Percentiles rank a stretch among this genome's conserved stretches.
phyloP scores from a whole-genome alignment of 2,888 invertebrate species.

The Syrphus vitripennis region DNA sequence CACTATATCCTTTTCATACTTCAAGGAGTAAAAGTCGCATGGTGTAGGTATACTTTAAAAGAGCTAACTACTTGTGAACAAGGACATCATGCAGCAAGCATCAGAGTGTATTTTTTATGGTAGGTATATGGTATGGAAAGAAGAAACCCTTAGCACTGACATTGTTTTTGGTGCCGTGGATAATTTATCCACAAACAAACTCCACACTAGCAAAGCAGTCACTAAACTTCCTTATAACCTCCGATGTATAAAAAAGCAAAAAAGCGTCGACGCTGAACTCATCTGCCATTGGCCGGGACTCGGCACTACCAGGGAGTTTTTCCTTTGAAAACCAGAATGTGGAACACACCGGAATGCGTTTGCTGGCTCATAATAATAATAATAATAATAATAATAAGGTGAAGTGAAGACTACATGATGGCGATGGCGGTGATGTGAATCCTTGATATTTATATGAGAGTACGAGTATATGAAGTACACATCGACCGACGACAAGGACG shows the following conservation, averaged over 20 bases:
- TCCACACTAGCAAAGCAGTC: neutral
- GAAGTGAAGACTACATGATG: constrained; percentile 25
- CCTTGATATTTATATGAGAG: constrained; percentile 32
- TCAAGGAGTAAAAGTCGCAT: constrained; percentile 6
- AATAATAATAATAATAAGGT: constrained; percentile 45
- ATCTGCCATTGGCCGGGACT: constrained; percentile 33
- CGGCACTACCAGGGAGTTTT: constrained; percentile 13
- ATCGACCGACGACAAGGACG: neutral
- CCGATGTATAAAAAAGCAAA: neutral
- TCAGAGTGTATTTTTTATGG: neutral
- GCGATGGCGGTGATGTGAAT: neutral
- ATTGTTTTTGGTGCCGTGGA: constrained; percentile 51
- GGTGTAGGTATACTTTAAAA: neutral
- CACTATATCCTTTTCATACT: neutral
- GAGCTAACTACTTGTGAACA: constrained; percentile 25
- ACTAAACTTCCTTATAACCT: neutral
- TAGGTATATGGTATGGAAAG: constrained; percentile 4
- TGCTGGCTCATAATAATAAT: constrained; percentile 58
- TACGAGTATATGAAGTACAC: constrained; percentile 19
- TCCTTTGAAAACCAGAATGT: constrained; percentile 47
- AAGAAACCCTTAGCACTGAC: constrained; percentile 37
- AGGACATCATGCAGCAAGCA: constrained; percentile 10
- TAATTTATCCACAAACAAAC: constrained; percentile 56
- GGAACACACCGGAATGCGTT: constrained; percentile 57
- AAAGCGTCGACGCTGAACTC: constrained; percentile 24